A percentile compares a stretch with the other conserved stretches of the same genome.
Conservation (phyloP, 2,797 vertebrate species). For the Melanotaenia trifasciata region DNA sequence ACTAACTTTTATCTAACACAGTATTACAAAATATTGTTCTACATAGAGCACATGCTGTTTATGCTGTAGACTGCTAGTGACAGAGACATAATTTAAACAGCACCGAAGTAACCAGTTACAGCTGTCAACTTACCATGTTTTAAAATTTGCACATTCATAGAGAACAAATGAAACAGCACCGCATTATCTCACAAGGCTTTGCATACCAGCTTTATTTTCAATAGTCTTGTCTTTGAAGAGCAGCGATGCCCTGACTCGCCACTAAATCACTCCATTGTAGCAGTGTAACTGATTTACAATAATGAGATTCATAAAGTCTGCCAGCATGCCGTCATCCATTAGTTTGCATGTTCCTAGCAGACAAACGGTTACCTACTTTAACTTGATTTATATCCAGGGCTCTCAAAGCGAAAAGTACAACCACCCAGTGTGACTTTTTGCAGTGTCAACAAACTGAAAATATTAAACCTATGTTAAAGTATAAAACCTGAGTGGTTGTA, state of each 20-base stretch:
- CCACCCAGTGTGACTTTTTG: neutral
- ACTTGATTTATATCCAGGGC: constrained; percentile 42
- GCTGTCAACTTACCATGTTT: constrained; percentile 15
- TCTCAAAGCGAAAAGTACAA: neutral
- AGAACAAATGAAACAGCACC: constrained; percentile 39
- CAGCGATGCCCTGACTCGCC: constrained; percentile 42
- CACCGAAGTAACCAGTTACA: constrained; percentile 14
- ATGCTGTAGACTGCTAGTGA: neutral
- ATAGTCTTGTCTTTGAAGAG: constrained; percentile 56
- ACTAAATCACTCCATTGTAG: constrained; percentile 50
- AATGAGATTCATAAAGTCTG: constrained; percentile 36
- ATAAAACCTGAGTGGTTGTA: neutral
- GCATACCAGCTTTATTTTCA: constrained; percentile 48
- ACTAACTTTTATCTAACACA: constrained; percentile 3
- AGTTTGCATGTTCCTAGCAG: constrained; percentile 34
- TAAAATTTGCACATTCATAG: constrained; percentile 26
- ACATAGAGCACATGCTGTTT: neutral
- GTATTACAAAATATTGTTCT: neutral
- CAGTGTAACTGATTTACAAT: constrained; percentile 39
- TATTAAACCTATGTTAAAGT: neutral
- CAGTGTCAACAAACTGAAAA: neutral
- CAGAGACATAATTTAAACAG: neutral
- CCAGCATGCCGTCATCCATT: constrained; percentile 14
- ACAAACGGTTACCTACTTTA: constrained; percentile 23
- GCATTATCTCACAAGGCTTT: constrained; percentile 33